Evolutionary conservation across 1,140 invertebrate genomes (phyloP), one percentile per base, ranked within the genome.

Genomic region (Brachionus calyciflorus): DNA sequence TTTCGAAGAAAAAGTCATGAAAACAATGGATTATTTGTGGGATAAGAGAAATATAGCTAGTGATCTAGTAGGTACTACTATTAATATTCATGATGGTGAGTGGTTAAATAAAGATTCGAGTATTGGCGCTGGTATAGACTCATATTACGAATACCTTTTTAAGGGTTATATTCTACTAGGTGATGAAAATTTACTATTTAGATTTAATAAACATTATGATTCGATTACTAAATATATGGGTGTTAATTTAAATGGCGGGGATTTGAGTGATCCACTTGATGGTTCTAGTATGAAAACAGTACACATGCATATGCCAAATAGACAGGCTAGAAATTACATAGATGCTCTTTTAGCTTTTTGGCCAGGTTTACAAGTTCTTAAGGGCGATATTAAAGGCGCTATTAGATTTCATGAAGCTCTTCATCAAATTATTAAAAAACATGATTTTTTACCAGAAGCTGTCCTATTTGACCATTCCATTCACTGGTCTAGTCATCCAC

Each of bases 41-140:
- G 90, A 91, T 82, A 91, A 96, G 82, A 85, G 96, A 41, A 93
- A 98, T 85, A 89, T 93, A 76, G 90, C 90, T 44, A 93, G 82
- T 80, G 81, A 86, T 70, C 80, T 86, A 12, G 81, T 86, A 53
- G 85, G 85, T 2, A 82, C 82, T 24, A 82, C 85, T 3, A 83
- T 86, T 57, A 85, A 86, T 78, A 83, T 98, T n/a, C 92, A 98
- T 82, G 94, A 91, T 41, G 96, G 96, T 3, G 94, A 98, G 84
- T 98, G 95, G 95, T 90, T 98, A 4, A 87, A 94, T 79, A 60
- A 80, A 86, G 95, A 98, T 83, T 93, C 93, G 30, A 94, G 95
- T 2, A 94, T 98, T 19, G 96, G 96, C n/a, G 96, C 96, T 46
- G 96, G 96, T 9, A 98, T 98, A 79, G 96, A 99, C 84, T 97